Conservation (phyloP, 1,140 invertebrate genomes). For the Galleria mellonella region DNA sequence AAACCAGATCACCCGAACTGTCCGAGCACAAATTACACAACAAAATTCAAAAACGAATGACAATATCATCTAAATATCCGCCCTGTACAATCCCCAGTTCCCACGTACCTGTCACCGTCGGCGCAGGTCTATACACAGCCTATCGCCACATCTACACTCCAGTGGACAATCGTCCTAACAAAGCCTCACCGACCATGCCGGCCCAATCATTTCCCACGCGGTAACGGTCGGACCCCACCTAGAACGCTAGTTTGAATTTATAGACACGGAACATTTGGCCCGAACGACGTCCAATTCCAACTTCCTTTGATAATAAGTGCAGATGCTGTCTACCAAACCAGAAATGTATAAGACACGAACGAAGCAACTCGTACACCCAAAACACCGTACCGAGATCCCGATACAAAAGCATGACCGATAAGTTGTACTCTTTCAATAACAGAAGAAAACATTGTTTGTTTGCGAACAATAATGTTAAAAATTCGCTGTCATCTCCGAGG, state of each 20-base stretch:
- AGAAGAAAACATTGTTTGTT: conserved; percentile 63
- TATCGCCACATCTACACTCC: conserved; percentile 65
- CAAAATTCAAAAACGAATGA: neutral
- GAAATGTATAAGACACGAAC: conserved; percentile 43
- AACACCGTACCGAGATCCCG: conserved; percentile 46
- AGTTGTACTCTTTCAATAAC: conserved; percentile 61
- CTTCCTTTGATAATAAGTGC: conserved; percentile 19
- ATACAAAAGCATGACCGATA: conserved; percentile 69
- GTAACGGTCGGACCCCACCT: conserved; percentile 60
- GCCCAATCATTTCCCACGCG: conserved; percentile 70
- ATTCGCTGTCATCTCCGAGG: conserved; percentile 45
- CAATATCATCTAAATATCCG: conserved; percentile 23
- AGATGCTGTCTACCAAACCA: conserved; percentile 25
- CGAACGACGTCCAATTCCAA: conserved; percentile 35
- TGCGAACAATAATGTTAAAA: conserved; percentile 49
- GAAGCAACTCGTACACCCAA: conserved; percentile 25
- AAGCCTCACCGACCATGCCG: conserved; percentile 51
- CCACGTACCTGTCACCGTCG: conserved; percentile 64
- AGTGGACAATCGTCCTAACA: conserved; percentile 71
- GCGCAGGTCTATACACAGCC: conserved; percentile 34
- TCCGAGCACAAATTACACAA: too few species aligned
- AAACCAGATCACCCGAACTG: too few species aligned
- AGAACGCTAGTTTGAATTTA: conserved; percentile 55
- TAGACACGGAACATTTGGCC: conserved; percentile 34
- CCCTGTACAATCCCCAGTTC: conserved; percentile 39